Percentiles rank a stretch among this genome's conserved stretches.
Conservation (phyloP, 2,797 vertebrate genomes). For the Otolemur crassicaudatus region DNA sequence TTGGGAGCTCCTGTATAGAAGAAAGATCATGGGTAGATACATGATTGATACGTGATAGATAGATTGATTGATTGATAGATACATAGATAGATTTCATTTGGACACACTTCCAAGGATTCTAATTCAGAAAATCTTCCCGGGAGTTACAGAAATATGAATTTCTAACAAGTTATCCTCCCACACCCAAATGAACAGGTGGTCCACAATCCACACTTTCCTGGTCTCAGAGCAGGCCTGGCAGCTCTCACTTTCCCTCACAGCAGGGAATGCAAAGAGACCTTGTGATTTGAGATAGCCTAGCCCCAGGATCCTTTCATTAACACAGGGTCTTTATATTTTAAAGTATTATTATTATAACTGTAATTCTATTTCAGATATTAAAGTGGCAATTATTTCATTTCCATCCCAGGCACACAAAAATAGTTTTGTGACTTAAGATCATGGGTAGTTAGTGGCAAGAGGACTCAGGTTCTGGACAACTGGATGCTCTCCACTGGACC, state of each 20-base stretch:
- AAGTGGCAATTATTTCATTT: background rate
- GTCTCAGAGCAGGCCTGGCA: background rate
- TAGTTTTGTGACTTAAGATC: background rate
- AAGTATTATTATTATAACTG: background rate
- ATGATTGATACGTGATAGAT: background rate
- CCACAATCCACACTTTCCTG: background rate
- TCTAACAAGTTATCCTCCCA: background rate
- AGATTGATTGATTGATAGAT: background rate
- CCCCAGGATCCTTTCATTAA: background rate
- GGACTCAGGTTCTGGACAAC: background rate
- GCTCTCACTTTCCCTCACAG: background rate
- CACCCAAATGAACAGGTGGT: background rate
- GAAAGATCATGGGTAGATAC: background rate
- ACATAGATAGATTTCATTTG: background rate
- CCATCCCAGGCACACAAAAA: background rate
- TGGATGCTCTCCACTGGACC: background rate
- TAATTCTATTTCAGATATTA: background rate
- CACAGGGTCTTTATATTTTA: background rate
- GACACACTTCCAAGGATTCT: background rate
- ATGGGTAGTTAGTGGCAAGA: background rate
- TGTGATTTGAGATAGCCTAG: background rate
- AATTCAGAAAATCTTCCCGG: background rate
- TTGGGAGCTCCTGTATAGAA: background rate
- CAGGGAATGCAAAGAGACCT: background rate
- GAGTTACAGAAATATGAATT: slow-evolving; percentile 6